Base-by-base conservation (phyloP, 2,888 invertebrate species). In the Idaea biselata region DNA sequence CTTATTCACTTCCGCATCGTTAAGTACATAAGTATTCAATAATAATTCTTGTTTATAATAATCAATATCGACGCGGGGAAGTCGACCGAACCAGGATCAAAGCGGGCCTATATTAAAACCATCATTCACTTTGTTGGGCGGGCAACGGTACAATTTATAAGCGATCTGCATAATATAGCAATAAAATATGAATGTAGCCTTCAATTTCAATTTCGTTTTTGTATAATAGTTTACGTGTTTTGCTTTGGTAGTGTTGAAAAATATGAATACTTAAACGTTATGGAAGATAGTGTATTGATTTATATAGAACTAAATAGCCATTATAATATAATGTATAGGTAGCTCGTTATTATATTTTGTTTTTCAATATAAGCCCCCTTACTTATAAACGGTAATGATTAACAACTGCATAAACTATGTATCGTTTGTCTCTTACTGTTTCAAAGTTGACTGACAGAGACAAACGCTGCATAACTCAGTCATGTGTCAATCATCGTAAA, bases 51-150 rank as follows among this genome's bases (percentile, higher is more conserved):
- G 67, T 69, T 44, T 44, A 44, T 44, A 44, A 64, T 60, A 68
- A 60, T 60, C 62, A 17, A 32, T 74, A 73, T 57, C 65, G 62
- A 67, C 58, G 54, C 63, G 70, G 61, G 60, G 18, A n/a, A 60
- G 57, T 16, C 54, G n/a, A 17, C 53, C 62, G 60, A 44, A 44
- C 17, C 55, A 64, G 62, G 77, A 78, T 80, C 78, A 80, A 79
- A 79, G 78, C 62, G 63, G 18, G 61, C 60, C 69, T 65, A 68
- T 70, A 76, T 76, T 78, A 73, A 74, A 77, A 69, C 71, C 69
- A 71, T 71, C 71, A 63, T 66, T 71, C 72, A 55, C 58, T 18
- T 71, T 63, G 66, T 58, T 59, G 57, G 55, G 63, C 32, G 67
- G 18, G 65, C 64, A 64, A 64, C 63, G 69, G 67, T 64, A 60